A percentile compares a stretch with the other conserved stretches of the same genome.
Conservation (phyloP, 2,797 vertebrate species). For the Geotrypetes seraphini region DNA sequence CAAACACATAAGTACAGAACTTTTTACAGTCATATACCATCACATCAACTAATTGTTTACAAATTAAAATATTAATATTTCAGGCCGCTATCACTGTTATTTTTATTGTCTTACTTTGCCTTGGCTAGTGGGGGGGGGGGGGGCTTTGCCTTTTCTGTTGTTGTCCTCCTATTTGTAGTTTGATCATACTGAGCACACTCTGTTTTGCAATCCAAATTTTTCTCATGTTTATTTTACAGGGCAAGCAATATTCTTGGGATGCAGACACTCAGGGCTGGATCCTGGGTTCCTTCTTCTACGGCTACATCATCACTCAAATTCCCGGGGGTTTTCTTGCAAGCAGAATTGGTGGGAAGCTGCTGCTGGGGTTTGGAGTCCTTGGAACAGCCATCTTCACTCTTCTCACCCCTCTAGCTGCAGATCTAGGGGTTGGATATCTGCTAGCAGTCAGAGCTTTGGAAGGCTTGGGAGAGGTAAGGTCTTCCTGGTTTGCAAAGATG, state of each 20-base stretch:
- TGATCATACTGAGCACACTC: too few species aligned
- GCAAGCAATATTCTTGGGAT: constrained; percentile 80
- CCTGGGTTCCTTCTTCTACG: constrained; percentile 96
- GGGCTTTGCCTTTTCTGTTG: too few species aligned
- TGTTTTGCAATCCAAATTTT: too few species aligned
- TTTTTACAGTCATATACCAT: too few species aligned
- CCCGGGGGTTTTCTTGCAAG: constrained; percentile 87
- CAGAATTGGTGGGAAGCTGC: constrained; percentile 75
- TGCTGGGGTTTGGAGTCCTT: constrained; percentile 80
- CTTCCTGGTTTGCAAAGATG: background rate
- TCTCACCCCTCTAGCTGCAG: constrained; percentile 80
- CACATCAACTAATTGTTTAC: too few species aligned
- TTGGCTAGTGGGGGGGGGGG: too few species aligned
- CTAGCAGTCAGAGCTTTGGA: constrained; percentile 80
- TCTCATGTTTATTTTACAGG: constrained; percentile 48
- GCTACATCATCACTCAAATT: constrained; percentile 92
- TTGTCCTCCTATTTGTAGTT: too few species aligned
- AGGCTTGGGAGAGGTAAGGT: constrained; percentile 85
- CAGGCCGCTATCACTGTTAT: too few species aligned
- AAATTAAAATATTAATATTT: too few species aligned
- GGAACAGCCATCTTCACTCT: constrained; percentile 80
- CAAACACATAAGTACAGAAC: too few species aligned
- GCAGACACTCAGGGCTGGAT: constrained; percentile 94
- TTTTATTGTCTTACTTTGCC: too few species aligned
- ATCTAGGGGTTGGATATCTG: constrained; percentile 76